Evolutionary conservation across 2,797 vertebrate species (phyloP).

Genomic region (Mallotus villosus): DNA sequence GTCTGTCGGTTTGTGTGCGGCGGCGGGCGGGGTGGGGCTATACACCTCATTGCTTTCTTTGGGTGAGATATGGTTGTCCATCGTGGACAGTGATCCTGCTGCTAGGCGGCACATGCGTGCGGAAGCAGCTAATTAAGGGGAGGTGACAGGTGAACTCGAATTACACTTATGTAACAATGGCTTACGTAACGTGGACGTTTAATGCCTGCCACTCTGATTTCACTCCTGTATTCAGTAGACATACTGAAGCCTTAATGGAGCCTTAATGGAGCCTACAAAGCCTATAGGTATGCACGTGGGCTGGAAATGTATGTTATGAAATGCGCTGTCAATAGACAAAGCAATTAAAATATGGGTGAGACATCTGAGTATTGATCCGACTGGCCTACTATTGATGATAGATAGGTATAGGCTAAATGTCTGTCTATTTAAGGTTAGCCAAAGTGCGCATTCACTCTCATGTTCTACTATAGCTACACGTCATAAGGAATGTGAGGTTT

Average conservation of each 20-base stretch:
- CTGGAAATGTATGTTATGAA: constrained; percentile 57
- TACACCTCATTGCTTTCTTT: too few species aligned
- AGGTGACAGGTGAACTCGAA: not conserved
- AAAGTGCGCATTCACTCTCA: too few species aligned
- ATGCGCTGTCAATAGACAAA: constrained; percentile 16
- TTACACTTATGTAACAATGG: constrained; percentile 30
- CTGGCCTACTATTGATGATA: too few species aligned
- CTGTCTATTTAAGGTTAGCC: too few species aligned
- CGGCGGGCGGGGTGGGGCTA: too few species aligned
- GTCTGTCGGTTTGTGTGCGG: not conserved
- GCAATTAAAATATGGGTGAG: not conserved
- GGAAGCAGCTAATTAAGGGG: constrained; percentile 30
- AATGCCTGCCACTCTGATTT: constrained; percentile 39
- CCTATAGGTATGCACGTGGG: constrained; percentile 57
- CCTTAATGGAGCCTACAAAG: constrained; percentile 33
- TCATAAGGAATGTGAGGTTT: too few species aligned
- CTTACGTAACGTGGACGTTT: constrained; percentile 17
- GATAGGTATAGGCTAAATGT: too few species aligned
- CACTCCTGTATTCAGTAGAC: constrained; percentile 65
- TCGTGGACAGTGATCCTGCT: too few species aligned
- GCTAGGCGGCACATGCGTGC: not conserved
- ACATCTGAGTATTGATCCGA: not conserved
- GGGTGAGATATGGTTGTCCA: too few species aligned
- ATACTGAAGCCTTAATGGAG: constrained; percentile 57
- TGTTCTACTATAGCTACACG: too few species aligned